Conservation (phyloP, 2,113 vertebrate genomes). For the Nestor notabilis region DNA sequence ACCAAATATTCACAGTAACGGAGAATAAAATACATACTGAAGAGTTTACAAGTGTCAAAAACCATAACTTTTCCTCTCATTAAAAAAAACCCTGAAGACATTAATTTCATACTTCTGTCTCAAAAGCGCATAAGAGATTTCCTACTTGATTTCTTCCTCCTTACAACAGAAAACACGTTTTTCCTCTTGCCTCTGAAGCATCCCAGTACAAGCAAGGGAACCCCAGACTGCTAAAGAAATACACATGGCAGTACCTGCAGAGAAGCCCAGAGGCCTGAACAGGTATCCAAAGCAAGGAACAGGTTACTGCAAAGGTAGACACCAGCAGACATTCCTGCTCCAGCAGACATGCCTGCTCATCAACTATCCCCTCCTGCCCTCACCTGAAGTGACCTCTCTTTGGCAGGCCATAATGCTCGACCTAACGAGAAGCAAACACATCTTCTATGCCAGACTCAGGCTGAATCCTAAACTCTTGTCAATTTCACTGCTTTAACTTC, state of each 20-base stretch:
- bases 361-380: conserved; percentile 18
- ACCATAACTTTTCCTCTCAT: accelerated
- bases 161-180: not conserved
- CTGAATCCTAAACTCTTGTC: not conserved
- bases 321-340: conserved; percentile 16
- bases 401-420: not conserved
- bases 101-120: not conserved
- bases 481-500: not conserved
- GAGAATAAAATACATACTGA: accelerated
- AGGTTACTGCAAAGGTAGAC: not conserved
- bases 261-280: not conserved
- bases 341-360: conserved; percentile 16
- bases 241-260: not conserved
- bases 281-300: not conserved
- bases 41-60: not conserved
- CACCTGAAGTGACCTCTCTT: conserved; percentile 63
- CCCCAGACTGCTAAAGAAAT: not conserved
- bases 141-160: not conserved
- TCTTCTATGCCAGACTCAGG: accelerated
- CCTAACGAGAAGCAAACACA: not conserved
- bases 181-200: not conserved
- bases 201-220: not conserved
- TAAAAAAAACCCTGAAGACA: not conserved
- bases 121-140: not conserved
- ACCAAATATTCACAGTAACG: accelerated